Evolutionary conservation across 1,140 invertebrate genomes (phyloP), one percentile per base, ranked within the genome.

Genomic region (Mylabris phalerata): DNA sequence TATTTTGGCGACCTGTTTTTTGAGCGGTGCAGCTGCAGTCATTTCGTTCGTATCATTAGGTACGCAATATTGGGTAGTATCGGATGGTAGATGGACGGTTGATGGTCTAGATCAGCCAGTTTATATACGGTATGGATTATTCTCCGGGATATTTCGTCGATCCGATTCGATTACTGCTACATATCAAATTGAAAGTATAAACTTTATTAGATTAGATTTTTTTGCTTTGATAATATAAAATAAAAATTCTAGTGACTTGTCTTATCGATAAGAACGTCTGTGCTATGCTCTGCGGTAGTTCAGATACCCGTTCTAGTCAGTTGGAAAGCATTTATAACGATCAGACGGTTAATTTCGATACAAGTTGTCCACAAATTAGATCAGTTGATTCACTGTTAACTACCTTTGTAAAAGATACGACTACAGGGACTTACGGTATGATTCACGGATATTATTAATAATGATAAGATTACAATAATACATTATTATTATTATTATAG

Each of bases 11-110:
- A 45, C 52, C 10, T 59, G 50, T 52, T 48, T 61, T 19, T 19
- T 59, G n/a, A 61, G 59, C 9, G 60, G 56, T n/a, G 44, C 52
- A 5, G 62, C 55, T 26, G 57, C 39, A n/a, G 39, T 64, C 9
- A 40, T 62, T 13, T 46, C 56, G 3, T 46, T 64, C 25, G 52
- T 64, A 10, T 50, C 59, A n/a, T 24, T 64, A n/a, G 62, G 55
- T 9, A 64, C 62, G 2, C 50, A 64, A 52, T 25, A 61, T 44
- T 64, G 62, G 62, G 26, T 64, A 26, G 9, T 10, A 11, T 42
- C 41, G 4, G 41, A 42, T 42, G 41, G 39, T 40, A 40, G 6
- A 38, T 38, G 48, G 24, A 3, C 25, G 7, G 41, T 7, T 40
- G 6, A n/a, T 43, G 41, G 10, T 11, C 41, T 42, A 42, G 9